Evolutionary conservation across 2,888 invertebrate species (phyloP).

Genomic region (Dorcus hopei): DNA sequence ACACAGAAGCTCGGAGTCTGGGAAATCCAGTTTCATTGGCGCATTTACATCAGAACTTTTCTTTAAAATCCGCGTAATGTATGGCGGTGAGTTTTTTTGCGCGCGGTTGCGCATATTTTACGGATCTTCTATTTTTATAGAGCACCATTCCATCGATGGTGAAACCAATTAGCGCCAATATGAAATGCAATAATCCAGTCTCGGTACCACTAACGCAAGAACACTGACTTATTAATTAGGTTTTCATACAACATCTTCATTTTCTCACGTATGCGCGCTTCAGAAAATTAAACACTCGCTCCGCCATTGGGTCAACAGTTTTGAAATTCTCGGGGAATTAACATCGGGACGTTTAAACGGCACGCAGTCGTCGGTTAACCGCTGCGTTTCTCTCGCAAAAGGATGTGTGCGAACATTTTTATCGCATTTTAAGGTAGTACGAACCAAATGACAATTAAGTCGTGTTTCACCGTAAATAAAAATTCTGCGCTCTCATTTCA

Average conservation of each 20-base stretch:
- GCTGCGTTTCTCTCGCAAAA: too few species aligned
- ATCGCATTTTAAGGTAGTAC: too few species aligned
- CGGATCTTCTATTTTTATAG: slow-evolving; percentile 20
- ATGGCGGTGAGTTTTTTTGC: slow-evolving; percentile 1
- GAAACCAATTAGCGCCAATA: slow-evolving; percentile 25
- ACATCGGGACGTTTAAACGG: background rate
- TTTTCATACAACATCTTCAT: slow-evolving; percentile 17
- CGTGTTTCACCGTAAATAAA: too few species aligned
- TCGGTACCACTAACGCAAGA: slow-evolving; percentile 18
- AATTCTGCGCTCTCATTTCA: too few species aligned
- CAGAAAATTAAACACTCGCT: slow-evolving; percentile 2
- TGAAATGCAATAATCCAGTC: slow-evolving; percentile 24
- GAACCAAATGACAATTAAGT: too few species aligned
- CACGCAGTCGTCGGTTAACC: too few species aligned
- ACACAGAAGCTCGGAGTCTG: too few species aligned
- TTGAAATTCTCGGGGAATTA: background rate
- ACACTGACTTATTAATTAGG: slow-evolving; percentile 23
- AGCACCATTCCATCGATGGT: slow-evolving; percentile 23
- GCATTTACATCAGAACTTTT: background rate
- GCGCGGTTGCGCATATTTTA: slow-evolving; percentile 13
- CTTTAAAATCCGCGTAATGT: slow-evolving; percentile 6
- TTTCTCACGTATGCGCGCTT: slow-evolving; percentile 16
- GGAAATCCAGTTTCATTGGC: too few species aligned
- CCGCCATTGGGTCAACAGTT: background rate
- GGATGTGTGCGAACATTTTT: too few species aligned